Conservation (phyloP, 2,888 invertebrate species). For the Caenorhabditis sp. region DNA sequence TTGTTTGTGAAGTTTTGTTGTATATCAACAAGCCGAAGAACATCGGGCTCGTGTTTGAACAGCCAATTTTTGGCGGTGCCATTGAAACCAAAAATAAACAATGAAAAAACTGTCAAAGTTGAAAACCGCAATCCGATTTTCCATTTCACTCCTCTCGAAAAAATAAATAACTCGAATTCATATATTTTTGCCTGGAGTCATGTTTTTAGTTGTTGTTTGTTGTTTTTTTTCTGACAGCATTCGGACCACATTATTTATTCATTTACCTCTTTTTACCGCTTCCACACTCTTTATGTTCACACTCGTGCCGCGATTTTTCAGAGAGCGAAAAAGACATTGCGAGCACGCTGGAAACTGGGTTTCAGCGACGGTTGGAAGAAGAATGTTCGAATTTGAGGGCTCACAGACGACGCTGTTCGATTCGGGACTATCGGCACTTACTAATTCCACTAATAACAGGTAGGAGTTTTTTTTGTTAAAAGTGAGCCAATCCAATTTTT, state of each 20-base stretch:
- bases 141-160: neutral
- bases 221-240: neutral
- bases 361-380: neutral
- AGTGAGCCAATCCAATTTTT: neutral
- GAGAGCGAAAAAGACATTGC: slow-evolving; percentile 14
- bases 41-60: neutral
- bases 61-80: neutral
- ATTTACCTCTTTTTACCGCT: neutral
- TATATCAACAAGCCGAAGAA: neutral
- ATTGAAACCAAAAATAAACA: neutral
- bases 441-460: slow-evolving; percentile 41
- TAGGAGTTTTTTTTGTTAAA: neutral
- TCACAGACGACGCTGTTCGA: slow-evolving; percentile 32
- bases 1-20: neutral
- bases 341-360: slow-evolving; percentile 17
- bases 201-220: neutral
- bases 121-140: neutral
- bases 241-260: neutral
- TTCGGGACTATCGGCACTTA: slow-evolving; percentile 36
- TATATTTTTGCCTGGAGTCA: neutral
- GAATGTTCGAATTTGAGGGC: slow-evolving; percentile 33
- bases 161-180: neutral
- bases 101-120: neutral
- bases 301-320: slow-evolving; percentile 8
- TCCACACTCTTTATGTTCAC: neutral